Base-by-base conservation (phyloP, 1,140 invertebrate genomes). In the Euborellia annulipes region DNA sequence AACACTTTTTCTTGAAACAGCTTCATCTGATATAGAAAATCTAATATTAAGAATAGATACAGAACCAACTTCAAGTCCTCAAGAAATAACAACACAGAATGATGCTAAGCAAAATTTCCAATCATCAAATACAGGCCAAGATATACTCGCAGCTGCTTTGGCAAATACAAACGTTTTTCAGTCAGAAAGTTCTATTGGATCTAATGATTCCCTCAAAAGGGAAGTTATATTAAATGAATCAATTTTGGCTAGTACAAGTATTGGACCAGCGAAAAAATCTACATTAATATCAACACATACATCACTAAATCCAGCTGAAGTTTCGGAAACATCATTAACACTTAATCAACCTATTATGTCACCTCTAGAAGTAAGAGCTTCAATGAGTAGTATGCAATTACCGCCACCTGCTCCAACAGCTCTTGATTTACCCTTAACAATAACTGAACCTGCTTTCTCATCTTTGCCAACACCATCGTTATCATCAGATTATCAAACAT, bases 331-430 rank as follows among this genome's bases (percentile, higher is more conserved):
- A 1, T 83, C 78, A 36, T 53, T 73, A 22, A 68, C 72, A 0
- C 75, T 79, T 1, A 62, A 84, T 9, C 78, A 80, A 55, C 80
- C 82, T 0, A 85, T 85, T 7, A 85, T 85, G 82, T 80, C 80
- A 0, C 78, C 81, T 0, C 58, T 82, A 9, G 82, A 84, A 58
- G 69, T 78, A 3, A 80, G 81, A 0, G 52, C 54, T 7, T 34
- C 45, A 20, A 47, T 45, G 14, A 57, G 14, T 57, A 56, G 22
- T 53, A 54, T 13, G 53, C 54, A 41, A 54, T 51, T 4, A 60
- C 66, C 50, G 58, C 61, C 63, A 13, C 63, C 63, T 27, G 62
- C 68, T 9, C 62, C 68, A 0, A 60, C 74, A 0, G 77, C 75
- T 1, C 56, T 82, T 0, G 77, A 81, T 53, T 53, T 80, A 41